phyloP scores from a whole-genome alignment of 2,888 invertebrate species.

The Agrochola circellaris region DNA sequence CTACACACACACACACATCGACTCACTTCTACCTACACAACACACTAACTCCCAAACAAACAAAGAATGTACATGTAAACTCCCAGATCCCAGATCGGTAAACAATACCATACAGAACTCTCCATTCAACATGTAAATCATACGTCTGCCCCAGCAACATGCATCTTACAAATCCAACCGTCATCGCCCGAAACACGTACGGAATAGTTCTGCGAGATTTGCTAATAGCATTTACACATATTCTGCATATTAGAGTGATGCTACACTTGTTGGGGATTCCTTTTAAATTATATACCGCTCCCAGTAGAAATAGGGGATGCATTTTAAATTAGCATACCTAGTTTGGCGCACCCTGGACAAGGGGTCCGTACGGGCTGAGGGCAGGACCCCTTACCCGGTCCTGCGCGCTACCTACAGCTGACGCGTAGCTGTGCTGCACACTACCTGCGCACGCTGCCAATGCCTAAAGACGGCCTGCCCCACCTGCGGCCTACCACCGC shows the following conservation, averaged over 20 bases:
- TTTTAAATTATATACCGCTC: neutral
- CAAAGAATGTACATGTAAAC: neutral
- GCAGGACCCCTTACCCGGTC: too few species aligned
- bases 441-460: too few species aligned
- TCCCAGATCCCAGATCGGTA: neutral
- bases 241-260: constrained; percentile 44
- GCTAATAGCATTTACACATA: constrained; percentile 41
- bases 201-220: constrained; percentile 22
- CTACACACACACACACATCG: neutral
- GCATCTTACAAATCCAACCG: constrained; percentile 43
- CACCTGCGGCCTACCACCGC: too few species aligned
- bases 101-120: constrained; percentile 14
- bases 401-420: too few species aligned
- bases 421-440: too few species aligned
- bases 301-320: neutral
- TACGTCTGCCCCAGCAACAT: constrained; percentile 13
- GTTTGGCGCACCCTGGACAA: too few species aligned
- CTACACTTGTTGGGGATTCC: neutral
- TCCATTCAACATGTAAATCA: constrained; percentile 24
- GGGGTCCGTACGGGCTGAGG: too few species aligned
- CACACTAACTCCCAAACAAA: neutral
- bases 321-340: neutral
- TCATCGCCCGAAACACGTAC: constrained; percentile 39
- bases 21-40: neutral
- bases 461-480: too few species aligned